Evolutionary conservation across 2,113 vertebrate genomes (phyloP).

Genomic region (Colossoma macropomum): DNA sequence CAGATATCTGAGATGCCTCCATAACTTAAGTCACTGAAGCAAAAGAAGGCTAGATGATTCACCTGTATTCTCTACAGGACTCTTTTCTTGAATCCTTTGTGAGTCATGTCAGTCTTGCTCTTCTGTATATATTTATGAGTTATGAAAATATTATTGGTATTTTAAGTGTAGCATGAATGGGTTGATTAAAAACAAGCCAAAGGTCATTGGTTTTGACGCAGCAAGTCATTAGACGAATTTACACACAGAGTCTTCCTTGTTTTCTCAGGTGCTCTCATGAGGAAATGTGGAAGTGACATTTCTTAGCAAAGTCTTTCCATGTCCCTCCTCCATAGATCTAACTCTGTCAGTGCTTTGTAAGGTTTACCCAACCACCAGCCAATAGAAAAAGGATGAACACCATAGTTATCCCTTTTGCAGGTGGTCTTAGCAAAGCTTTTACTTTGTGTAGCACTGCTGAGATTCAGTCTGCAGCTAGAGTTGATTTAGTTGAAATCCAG

Average conservation of each 20-base stretch:
- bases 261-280: not conserved
- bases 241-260: not conserved
- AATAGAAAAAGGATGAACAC: not conserved
- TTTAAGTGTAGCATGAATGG: not conserved
- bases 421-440: no score
- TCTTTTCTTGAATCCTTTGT: not conserved
- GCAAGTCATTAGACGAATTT: not conserved
- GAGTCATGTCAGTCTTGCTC: no score
- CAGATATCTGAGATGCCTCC: conserved; percentile 41
- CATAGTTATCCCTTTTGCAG: not conserved
- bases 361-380: not conserved
- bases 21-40: not conserved
- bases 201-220: not conserved
- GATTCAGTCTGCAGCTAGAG: no score
- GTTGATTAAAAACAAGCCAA: not conserved
- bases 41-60: conserved; percentile 16
- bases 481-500: no score
- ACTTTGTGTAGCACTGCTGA: no score
- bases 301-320: not conserved
- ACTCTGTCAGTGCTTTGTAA: not conserved
- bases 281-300: not conserved
- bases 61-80: not conserved
- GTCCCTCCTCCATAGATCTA: not conserved
- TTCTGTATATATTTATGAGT: not conserved
- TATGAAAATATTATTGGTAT: not conserved